These are phyloP conservation scores for Pseudococcus viburni DNA, from an alignment of 2,888 invertebrate genomes.

Conservation along the genomic window DNA sequence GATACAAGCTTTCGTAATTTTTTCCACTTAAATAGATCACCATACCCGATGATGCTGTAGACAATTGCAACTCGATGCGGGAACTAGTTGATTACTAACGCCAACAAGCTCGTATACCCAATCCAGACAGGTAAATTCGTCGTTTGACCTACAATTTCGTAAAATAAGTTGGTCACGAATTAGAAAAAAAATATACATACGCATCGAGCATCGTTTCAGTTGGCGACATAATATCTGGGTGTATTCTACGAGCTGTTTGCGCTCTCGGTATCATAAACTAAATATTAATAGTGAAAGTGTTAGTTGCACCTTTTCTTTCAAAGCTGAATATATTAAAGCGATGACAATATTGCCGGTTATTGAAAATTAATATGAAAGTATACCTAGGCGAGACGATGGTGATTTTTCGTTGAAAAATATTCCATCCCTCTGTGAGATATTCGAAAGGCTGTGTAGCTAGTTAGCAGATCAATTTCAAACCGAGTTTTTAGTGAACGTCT, in stretches of 20 bases:
- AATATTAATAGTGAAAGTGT: constrained; percentile 49
- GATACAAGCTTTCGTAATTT: constrained; percentile 31
- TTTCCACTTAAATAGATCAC: constrained; percentile 13
- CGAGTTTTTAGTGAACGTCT: neutral
- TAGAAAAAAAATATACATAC: constrained; percentile 21
- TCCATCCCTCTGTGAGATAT: neutral
- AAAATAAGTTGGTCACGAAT: constrained; percentile 49
- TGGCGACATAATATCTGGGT: constrained; percentile 49
- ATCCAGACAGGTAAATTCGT: constrained; percentile 36
- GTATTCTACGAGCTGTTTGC: constrained; percentile 18
- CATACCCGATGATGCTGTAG: neutral
- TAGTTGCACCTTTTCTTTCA: constrained; percentile 52
- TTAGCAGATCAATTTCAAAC: neutral
- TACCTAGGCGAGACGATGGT: neutral
- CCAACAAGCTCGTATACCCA: neutral
- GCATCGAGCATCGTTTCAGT: constrained; percentile 5
- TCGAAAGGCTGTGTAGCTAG: neutral
- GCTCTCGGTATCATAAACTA: neutral
- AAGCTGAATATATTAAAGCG: constrained; percentile 5
- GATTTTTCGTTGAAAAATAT: constrained; percentile 13
- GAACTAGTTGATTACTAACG: neutral
- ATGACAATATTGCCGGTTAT: constrained; percentile 33
- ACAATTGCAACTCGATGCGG: constrained; percentile 38
- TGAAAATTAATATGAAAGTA: constrained; percentile 40
- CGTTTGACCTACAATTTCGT: constrained; percentile 54